Evolutionary conservation across 2,888 invertebrate species (phyloP).

Genomic region (Ennomos quercinarius): DNA sequence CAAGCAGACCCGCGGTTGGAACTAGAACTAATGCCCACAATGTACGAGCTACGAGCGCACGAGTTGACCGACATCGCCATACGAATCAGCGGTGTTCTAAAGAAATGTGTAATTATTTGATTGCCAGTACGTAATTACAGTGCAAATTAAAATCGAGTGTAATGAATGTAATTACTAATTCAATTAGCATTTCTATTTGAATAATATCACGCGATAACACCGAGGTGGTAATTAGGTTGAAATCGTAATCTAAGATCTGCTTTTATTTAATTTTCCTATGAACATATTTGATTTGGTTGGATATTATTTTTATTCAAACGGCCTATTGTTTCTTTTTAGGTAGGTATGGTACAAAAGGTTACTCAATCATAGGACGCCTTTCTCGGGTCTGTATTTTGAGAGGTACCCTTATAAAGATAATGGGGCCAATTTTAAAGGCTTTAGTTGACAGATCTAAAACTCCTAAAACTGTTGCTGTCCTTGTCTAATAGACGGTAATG

Average conservation of each 20-base stretch:
- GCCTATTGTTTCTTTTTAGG: too few species aligned
- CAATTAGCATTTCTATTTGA: constrained; percentile 47
- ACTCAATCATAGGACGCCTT: too few species aligned
- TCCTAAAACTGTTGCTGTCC: too few species aligned
- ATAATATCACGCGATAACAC: constrained; percentile 38
- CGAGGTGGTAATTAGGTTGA: constrained; percentile 29
- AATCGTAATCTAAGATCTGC: constrained; percentile 4
- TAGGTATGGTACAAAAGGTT: too few species aligned
- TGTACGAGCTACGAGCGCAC: constrained; percentile 25
- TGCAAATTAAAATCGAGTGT: constrained; percentile 44
- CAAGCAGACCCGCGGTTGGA: constrained; percentile 57
- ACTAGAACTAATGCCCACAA: constrained; percentile 50
- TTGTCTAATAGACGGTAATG: too few species aligned
- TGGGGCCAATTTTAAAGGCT: too few species aligned
- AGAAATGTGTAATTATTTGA: constrained; percentile 25
- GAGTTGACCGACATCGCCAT: not conserved
- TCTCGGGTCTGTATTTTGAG: too few species aligned
- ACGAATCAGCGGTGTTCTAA: constrained; percentile 1
- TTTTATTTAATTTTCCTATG: constrained; percentile 6
- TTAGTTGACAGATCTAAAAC: too few species aligned
- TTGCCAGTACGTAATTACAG: constrained; percentile 30
- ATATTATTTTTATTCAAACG: too few species aligned
- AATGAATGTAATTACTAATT: constrained; percentile 47
- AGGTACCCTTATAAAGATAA: too few species aligned
- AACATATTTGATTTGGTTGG: not conserved